Conservation (phyloP, 2,113 vertebrate genomes). For the Labeo catla region DNA sequence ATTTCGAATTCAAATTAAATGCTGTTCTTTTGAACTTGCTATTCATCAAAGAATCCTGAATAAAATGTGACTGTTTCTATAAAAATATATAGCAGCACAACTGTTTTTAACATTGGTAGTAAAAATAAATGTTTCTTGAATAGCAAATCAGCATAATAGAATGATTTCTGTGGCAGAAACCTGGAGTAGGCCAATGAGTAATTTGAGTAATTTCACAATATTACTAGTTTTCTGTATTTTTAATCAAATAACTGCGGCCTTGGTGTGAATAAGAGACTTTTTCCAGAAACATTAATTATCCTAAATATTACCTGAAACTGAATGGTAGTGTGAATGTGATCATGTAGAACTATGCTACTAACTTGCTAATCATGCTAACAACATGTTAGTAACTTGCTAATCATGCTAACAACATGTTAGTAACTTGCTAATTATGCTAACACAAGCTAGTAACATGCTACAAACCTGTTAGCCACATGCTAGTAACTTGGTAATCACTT, state of each 20-base stretch:
- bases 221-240: neutral
- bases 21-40: neutral
- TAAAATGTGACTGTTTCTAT: too few relatives aligned
- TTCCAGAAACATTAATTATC: too few relatives aligned
- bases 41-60: neutral
- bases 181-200: neutral
- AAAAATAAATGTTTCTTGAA: neutral
- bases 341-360: too few relatives aligned
- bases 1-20: neutral
- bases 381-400: too few relatives aligned
- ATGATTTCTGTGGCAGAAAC: neutral
- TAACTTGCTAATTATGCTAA: too few relatives aligned
- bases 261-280: neutral
- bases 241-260: neutral
- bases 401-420: too few relatives aligned
- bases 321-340: too few relatives aligned
- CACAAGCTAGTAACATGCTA: too few relatives aligned
- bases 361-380: too few relatives aligned
- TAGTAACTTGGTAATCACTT: too few relatives aligned
- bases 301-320: too few relatives aligned
- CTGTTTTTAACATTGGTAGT: neutral
- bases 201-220: neutral
- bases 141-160: neutral
- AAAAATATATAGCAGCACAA: neutral
- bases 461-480: too few relatives aligned